These are phyloP conservation scores for Epiblema foenella DNA, from an alignment of 2,888 invertebrate species.

Conservation along the genomic window DNA sequence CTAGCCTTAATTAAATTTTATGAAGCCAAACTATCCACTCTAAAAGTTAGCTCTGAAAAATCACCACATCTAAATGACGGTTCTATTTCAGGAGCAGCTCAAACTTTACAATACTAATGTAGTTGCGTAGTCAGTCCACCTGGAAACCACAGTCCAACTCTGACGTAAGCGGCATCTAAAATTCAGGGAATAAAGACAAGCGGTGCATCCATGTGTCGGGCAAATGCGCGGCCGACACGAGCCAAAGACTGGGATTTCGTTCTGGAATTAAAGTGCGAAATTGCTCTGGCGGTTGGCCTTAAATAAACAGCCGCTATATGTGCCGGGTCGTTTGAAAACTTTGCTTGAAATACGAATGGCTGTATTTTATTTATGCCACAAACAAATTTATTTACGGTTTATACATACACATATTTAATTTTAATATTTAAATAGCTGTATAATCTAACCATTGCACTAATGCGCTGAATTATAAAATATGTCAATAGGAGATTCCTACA, in stretches of 20 bases:
- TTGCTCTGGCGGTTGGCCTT: conserved; percentile 56
- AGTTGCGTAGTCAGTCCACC: conserved; percentile 69
- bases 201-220: conserved; percentile 64
- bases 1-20: conserved; percentile 82
- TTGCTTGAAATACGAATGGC: conserved; percentile 55
- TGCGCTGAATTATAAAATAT: conserved; percentile 4
- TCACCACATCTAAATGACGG: conserved; percentile 56
- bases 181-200: conserved; percentile 73
- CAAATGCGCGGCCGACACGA: conserved; percentile 59
- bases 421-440: not conserved
- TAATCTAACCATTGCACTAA: not conserved
- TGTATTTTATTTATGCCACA: conserved; percentile 18
- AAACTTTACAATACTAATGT: conserved; percentile 67
- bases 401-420: not conserved
- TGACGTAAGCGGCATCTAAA: conserved; percentile 69
- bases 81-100: conserved; percentile 53
- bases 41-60: conserved; percentile 51
- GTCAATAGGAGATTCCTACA: conserved; percentile 12
- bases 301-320: conserved; percentile 60
- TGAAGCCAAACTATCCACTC: conserved; percentile 61
- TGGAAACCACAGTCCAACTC: conserved; percentile 68
- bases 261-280: conserved; percentile 63
- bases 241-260: conserved; percentile 60
- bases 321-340: conserved; percentile 48
- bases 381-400: not conserved